Percentiles rank a stretch among this genome's conserved stretches.
Conservation (phyloP, 2,888 invertebrate genomes). For the Caenorhabditis parvicauda region DNA sequence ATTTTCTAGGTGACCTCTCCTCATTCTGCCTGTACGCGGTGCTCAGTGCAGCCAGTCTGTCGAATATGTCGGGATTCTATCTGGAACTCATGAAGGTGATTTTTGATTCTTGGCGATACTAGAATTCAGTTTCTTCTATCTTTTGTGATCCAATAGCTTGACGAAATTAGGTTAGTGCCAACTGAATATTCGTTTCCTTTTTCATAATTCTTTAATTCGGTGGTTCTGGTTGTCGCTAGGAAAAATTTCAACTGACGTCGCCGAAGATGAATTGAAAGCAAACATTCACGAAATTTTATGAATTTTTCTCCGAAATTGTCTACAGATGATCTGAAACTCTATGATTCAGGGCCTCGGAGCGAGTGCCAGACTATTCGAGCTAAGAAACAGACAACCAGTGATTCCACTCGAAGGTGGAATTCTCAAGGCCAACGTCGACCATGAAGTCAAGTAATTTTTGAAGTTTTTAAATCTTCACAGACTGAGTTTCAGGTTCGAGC, state of each 20-base stretch:
- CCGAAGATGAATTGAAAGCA: too few relatives aligned
- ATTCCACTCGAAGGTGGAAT: slow-evolving; percentile 74
- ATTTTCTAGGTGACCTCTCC: slow-evolving; percentile 80
- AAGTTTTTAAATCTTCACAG: neutral
- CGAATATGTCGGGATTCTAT: slow-evolving; percentile 80
- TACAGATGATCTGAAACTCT: neutral
- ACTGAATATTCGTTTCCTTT: too few relatives aligned
- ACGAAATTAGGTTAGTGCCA: too few relatives aligned
- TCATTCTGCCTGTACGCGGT: slow-evolving; percentile 86
- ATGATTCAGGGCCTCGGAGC: slow-evolving; percentile 76
- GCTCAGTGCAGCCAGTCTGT: slow-evolving; percentile 52
- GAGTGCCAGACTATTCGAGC: slow-evolving; percentile 82
- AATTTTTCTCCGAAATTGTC: too few relatives aligned
- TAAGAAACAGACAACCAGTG: slow-evolving; percentile 77
- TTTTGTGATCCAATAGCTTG: neutral
- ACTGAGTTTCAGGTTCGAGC: slow-evolving; percentile 68
- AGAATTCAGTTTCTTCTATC: neutral
- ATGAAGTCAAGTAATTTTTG: slow-evolving; percentile 25
- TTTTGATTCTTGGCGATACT: neutral
- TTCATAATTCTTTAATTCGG: too few relatives aligned
- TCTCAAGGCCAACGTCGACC: slow-evolving; percentile 27
- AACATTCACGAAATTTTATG: too few relatives aligned
- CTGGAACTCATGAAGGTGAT: slow-evolving; percentile 79
- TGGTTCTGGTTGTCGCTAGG: too few relatives aligned
- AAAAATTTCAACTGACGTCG: too few relatives aligned